Percentiles rank a stretch among this genome's conserved stretches.
Conservation (phyloP, 53 echinoderm and acorn worm species). For the Patiria pectinifera region DNA sequence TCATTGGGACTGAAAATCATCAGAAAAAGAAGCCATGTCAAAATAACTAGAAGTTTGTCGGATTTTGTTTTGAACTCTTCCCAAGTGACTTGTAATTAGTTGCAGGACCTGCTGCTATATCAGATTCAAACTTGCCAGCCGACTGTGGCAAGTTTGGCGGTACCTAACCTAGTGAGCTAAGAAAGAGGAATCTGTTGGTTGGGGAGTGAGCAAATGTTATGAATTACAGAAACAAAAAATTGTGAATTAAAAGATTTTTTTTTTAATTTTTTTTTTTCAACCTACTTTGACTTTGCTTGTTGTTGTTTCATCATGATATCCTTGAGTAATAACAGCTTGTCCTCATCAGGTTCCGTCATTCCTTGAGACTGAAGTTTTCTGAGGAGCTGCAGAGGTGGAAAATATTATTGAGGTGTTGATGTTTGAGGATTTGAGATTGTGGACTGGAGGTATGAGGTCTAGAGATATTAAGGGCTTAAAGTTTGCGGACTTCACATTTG, state of each 20-base stretch:
- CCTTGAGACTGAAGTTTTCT: conserved; percentile 91
- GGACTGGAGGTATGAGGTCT: no score
- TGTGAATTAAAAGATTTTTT: background rate
- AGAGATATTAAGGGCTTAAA: no score
- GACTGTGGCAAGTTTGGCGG: no score
- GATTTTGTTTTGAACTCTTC: background rate
- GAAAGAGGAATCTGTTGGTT: no score
- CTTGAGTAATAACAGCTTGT: conserved; percentile 84
- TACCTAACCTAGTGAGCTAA: no score
- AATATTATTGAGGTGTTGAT: background rate
- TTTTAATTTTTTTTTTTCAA: background rate
- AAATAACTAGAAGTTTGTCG: background rate
- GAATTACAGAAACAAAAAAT: no score
- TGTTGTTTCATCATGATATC: conserved; percentile 88
- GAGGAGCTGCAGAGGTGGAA: conserved; percentile 69
- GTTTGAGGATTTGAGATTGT: no score
- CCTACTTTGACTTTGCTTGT: conserved; percentile 83
- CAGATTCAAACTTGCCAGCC: no score
- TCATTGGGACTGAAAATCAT: conserved; percentile 71
- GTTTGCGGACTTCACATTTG: no score
- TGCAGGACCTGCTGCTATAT: no score
- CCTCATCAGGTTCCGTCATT: conserved; percentile 95
- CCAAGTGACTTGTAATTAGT: no score
- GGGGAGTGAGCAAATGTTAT: no score
- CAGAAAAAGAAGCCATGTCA: background rate